Evolutionary conservation across 1,140 invertebrate species (phyloP).

Genomic region (Lasioglossum baleicum): DNA sequence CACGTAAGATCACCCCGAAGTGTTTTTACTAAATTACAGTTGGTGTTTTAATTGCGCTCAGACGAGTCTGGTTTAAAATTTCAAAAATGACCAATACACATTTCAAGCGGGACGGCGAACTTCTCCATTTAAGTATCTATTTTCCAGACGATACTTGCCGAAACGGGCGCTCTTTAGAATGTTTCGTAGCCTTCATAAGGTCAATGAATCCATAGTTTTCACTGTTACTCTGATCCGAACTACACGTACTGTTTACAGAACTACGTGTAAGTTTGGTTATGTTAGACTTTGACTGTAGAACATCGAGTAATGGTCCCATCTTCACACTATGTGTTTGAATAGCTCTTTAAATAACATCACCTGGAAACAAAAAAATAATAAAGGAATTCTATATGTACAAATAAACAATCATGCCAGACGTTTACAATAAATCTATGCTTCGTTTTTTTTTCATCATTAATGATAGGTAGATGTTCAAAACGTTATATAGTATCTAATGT

Average conservation of each 20-base stretch:
- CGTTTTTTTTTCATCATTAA: not conserved
- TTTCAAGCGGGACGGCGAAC: constrained; percentile 74
- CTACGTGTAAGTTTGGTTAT: constrained; percentile 65
- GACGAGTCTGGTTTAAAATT: constrained; percentile 77
- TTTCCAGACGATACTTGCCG: constrained; percentile 60
- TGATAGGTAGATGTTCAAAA: constrained; percentile 2
- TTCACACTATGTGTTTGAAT: constrained; percentile 1
- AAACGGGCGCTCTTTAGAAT: constrained; percentile 23
- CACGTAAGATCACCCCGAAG: not conserved
- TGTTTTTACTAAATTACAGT: constrained; percentile 8
- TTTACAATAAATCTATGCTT: not conserved
- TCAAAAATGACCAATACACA: constrained; percentile 78
- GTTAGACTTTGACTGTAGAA: constrained; percentile 47
- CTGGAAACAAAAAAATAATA: too few species aligned
- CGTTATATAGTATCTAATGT: not conserved
- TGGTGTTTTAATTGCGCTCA: constrained; percentile 69
- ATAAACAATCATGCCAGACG: not conserved
- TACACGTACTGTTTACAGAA: constrained; percentile 47
- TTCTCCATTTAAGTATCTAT: constrained; percentile 71
- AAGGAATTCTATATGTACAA: not conserved
- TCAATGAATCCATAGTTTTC: constrained; percentile 2
- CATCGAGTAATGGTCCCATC: constrained; percentile 30
- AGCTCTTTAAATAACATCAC: not conserved
- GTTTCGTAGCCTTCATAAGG: constrained; percentile 25
- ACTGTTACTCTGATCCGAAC: constrained; percentile 7